Base-by-base conservation (phyloP, 2,888 invertebrate genomes). In the Morinoia aosen region DNA sequence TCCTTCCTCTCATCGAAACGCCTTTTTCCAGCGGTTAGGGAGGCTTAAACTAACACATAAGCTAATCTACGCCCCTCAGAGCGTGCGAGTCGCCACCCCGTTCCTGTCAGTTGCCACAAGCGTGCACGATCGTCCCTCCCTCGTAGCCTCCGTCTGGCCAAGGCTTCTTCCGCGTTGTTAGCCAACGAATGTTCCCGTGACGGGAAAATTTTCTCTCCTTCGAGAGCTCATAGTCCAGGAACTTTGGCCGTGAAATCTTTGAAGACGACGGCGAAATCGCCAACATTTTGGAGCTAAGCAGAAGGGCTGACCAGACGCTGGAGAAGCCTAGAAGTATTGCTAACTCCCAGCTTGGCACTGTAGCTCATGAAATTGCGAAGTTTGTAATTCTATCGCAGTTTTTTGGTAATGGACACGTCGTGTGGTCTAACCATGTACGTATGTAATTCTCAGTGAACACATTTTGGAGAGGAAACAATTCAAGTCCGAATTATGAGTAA, bases 141-240 rank as follows among this genome's bases (percentile, higher is more conserved):
- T 61, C 61, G 48, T 61, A 61, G 76, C 25, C 25, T 10, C 14
- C 25, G 76, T 76, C 76, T 76, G 25, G 76, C 25, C 76, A 76
- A 33, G 76, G 76, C 76, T 76, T 76, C 25, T 76, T 76, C 76
- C 76, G 76, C 76, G 25, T 76, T 76, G 76, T 76, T 76, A 76
- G 76, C 76, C 76, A 76, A 76, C 76, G 76, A 76, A 76, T 76
- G 76, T 76, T 76, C 76, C 76, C 25, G 76, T 76, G 76, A 76
- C 76, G 76, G 76, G 33, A 76, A 76, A 76, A 76, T 76, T 76
- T 76, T 76, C 76, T 19, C 76, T 76, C 76, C 76, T 76, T 76
- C 76, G 76, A 76, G 76, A 76, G 76, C 76, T 76, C 76, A 76
- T 76, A 76, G 76, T 76, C 76, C 76, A 76, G 76, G 33, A 76